phyloP scores from a whole-genome alignment of 1,140 invertebrate genomes.

The Solen grandis region DNA sequence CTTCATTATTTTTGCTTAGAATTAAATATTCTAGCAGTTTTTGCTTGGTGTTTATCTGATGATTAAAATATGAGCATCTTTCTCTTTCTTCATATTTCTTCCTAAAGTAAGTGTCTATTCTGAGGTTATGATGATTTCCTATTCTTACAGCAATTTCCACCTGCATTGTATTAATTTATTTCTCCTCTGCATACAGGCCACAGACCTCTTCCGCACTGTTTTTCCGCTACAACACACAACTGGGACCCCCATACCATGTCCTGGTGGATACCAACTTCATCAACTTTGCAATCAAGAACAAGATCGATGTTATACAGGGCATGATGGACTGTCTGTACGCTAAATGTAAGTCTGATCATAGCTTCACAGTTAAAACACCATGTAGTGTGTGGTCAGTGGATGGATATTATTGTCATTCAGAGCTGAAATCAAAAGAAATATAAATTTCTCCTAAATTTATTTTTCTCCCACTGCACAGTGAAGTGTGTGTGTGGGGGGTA shows the following conservation, averaged over 20 bases:
- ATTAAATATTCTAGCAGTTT: neutral
- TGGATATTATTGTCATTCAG: neutral
- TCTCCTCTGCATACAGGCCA: too few relatives aligned
- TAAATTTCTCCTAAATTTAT: too few relatives aligned
- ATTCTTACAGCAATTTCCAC: too few relatives aligned
- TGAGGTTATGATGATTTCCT: too few relatives aligned
- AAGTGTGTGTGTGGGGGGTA: too few relatives aligned
- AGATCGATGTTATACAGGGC: constrained; percentile 96
- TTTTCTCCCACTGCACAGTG: too few relatives aligned
- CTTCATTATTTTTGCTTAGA: neutral
- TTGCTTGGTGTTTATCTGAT: neutral
- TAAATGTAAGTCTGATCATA: constrained; percentile 88
- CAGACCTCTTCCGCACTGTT: constrained; percentile 96
- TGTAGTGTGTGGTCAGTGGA: neutral
- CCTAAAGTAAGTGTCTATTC: too few relatives aligned
- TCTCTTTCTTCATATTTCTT: too few relatives aligned
- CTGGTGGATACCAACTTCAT: constrained; percentile 99
- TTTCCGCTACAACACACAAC: constrained; percentile 99
- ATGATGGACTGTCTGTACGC: constrained; percentile 99
- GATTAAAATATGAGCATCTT: too few relatives aligned
- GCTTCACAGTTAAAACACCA: too few relatives aligned
- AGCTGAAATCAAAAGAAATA: neutral
- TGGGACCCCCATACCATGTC: constrained; percentile 98
- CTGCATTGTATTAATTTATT: too few relatives aligned
- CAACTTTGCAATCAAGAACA: constrained; percentile 99